Percentiles rank a stretch among this genome's conserved stretches.
Evolutionary conservation across 2,888 invertebrate genomes (phyloP).

Genomic region (Hypena proboscidalis): DNA sequence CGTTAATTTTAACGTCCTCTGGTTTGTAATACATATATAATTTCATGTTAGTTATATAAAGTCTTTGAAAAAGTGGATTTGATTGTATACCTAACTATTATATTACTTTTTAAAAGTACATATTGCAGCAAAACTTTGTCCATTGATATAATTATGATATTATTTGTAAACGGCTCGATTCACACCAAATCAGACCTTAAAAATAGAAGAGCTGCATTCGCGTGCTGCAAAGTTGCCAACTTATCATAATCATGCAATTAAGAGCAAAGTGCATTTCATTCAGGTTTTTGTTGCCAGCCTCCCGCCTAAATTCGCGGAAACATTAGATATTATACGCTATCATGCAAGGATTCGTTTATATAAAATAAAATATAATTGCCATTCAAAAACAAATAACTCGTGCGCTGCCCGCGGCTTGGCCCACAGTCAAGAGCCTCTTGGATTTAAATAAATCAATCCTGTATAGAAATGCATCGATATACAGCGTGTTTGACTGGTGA

Average conservation of each 20-base stretch:
- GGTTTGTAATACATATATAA: no score
- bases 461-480: constrained; percentile 80
- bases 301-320: constrained; percentile 79
- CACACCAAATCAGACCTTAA: no score
- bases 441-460: constrained; percentile 84
- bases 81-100: no score
- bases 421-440: constrained; percentile 76
- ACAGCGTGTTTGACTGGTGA: constrained; percentile 52
- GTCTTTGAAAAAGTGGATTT: no score
- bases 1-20: no score
- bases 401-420: constrained; percentile 68
- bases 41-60: no score
- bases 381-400: constrained; percentile 84
- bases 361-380: constrained; percentile 85
- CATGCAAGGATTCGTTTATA: constrained; percentile 71
- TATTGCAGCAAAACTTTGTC: no score
- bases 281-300: constrained; percentile 49
- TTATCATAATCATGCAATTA: constrained; percentile 61
- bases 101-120: no score
- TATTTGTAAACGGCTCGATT: no score
- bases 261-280: constrained; percentile 54
- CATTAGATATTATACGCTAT: constrained; percentile 62
- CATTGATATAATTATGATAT: no score
- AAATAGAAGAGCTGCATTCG: no score
- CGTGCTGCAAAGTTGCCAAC: constrained; percentile 32